These are phyloP conservation scores for Pomatorhinus ruficollis DNA, from an alignment of 2,113 vertebrate genomes.

Conservation along the genomic window DNA sequence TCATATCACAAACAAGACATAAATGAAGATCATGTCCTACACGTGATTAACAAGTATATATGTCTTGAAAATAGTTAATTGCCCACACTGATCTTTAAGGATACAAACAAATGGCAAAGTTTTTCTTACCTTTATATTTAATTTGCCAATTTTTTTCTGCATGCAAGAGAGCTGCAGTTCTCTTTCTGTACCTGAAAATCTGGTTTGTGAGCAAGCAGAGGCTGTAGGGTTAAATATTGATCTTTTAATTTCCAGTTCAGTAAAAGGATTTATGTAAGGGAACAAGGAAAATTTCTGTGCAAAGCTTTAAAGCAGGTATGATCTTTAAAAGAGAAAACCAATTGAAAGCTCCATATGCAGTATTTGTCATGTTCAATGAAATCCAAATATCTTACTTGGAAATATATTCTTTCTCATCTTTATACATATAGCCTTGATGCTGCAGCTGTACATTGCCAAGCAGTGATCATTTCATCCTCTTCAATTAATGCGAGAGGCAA, in stretches of 20 bases:
- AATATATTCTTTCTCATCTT: background rate
- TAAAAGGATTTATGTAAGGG: background rate
- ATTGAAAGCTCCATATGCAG: background rate
- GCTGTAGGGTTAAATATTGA: background rate
- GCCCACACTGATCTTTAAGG: background rate
- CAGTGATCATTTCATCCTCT: background rate
- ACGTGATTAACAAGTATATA: background rate
- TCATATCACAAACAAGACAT: background rate
- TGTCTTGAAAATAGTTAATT: background rate
- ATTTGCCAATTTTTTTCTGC: background rate
- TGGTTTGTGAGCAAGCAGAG: background rate
- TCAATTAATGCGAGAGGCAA: background rate
- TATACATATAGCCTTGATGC: background rate
- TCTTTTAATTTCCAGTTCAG: background rate
- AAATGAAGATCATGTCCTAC: background rate
- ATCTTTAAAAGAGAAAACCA: background rate
- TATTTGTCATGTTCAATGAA: background rate
- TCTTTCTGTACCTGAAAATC: background rate
- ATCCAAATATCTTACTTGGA: background rate
- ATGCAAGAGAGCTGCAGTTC: background rate
- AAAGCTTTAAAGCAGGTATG: background rate
- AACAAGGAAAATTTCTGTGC: background rate
- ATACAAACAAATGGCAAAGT: background rate
- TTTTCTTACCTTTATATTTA: background rate
- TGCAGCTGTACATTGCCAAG: background rate